Base-by-base conservation (phyloP, 2,888 invertebrate genomes). In the Sussaba pulchella region DNA sequence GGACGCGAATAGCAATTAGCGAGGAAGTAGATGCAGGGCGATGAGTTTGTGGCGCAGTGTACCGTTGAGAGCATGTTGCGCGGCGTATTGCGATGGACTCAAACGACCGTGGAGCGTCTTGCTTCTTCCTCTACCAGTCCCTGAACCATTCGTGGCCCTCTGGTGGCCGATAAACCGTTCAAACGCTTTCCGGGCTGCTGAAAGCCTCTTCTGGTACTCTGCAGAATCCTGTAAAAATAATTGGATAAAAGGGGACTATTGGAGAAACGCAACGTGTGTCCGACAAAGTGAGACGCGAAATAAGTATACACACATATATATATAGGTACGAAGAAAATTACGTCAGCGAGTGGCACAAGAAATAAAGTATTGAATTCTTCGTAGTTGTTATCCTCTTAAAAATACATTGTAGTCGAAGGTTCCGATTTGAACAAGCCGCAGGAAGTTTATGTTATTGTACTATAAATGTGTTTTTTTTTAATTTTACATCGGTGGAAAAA, bases 101-200 rank as follows among this genome's bases (percentile, higher is more conserved):
- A 54, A 21, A 12, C 54, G 31, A 31, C n/a, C 14, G 14, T 14
- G 4, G 14, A 1, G 17, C 47, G 47, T 31, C 45, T 36, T 31
- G 19, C 50, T 47, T 31, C 2, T 50, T 10, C 50, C 31, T 12
- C 47, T 14, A 17, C 45, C 19, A 14, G 12, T 36, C 6, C 12
- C 0, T n/a, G 12, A 10, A 4, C 36, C 8, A 6, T n/a, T n/a
- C 36, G 61, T 12, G 12, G 12, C 31, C 31, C 64, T 67, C 75
- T 45, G 61, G 76, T 73, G 77, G 70, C 81, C 82, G 81, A 85
- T 84, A 85, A 85, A 82, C 70, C 78, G 81, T 82, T 78, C 83
- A 73, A 82, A 82, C 80, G 76, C 64, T 82, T 85, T 85, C 83
- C 84, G 82, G 82, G 71, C 63, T 73, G 72, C 76, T 84, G 81